Evolutionary conservation across 2,888 invertebrate species (phyloP).

Genomic region (Parnassius orleans): DNA sequence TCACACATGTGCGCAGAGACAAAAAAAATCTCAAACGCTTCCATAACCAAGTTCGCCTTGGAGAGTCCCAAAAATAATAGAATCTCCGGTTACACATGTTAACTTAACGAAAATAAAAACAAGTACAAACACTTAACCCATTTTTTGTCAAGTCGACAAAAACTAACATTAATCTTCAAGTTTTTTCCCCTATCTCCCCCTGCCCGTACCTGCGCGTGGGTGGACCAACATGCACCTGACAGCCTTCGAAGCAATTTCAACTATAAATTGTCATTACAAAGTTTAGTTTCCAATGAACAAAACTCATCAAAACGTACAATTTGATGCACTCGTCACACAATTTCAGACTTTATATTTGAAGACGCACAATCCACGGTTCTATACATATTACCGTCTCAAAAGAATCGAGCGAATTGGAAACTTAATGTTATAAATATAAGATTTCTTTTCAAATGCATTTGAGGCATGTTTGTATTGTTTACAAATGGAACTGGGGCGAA

Average conservation of each 20-base stretch:
- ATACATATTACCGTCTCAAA: neutral
- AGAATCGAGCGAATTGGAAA: neutral
- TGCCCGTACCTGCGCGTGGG: conserved; percentile 46
- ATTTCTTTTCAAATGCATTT: conserved; percentile 28
- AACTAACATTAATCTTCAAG: conserved; percentile 61
- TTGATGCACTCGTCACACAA: conserved; percentile 33
- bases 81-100: conserved; percentile 57
- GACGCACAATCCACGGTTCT: neutral
- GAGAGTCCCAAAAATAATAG: conserved; percentile 22
- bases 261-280: neutral
- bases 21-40: neutral
- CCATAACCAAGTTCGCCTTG: neutral
- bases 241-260: conserved; percentile 29
- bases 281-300: conserved; percentile 19
- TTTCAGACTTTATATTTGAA: conserved; percentile 29
- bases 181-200: conserved; percentile 44
- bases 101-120: conserved; percentile 49
- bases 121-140: conserved; percentile 63
- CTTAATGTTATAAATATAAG: rapidly evolving
- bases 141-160: conserved; percentile 56
- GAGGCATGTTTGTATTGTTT: conserved; percentile 35
- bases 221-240: neutral
- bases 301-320: conserved; percentile 26
- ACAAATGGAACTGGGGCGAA: conserved; percentile 36
- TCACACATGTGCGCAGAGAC: conserved; percentile 15